These are phyloP conservation scores for Myathropa florea DNA, from an alignment of 2,888 invertebrate genomes.

Conservation along the genomic window DNA sequence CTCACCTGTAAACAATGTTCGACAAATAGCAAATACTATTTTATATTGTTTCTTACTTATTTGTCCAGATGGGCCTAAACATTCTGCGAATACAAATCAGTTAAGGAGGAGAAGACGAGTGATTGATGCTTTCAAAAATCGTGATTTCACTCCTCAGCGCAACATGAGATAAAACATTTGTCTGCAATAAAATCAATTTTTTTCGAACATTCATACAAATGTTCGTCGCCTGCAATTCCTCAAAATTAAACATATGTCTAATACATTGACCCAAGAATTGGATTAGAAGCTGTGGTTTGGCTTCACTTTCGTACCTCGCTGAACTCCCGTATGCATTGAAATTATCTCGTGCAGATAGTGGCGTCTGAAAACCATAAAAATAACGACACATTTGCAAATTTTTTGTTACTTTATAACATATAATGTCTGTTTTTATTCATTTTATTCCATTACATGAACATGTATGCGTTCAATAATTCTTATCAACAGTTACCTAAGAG, in stretches of 20 bases:
- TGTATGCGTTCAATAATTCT: slow-evolving; percentile 27
- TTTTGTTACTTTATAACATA: slow-evolving; percentile 40
- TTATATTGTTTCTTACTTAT: too few relatives aligned
- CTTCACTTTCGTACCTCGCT: neutral
- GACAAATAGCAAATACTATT: too few relatives aligned
- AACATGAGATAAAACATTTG: too few relatives aligned
- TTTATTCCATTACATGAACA: slow-evolving; percentile 43
- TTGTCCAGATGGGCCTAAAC: too few relatives aligned
- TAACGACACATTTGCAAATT: neutral
- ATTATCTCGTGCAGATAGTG: neutral
- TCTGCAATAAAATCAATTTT: too few relatives aligned
- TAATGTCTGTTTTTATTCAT: slow-evolving; percentile 23
- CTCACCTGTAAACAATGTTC: too few relatives aligned
- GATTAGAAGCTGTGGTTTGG: neutral
- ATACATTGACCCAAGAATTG: neutral
- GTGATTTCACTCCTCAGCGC: too few relatives aligned
- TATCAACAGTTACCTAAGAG: slow-evolving; percentile 57
- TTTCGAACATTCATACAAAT: neutral
- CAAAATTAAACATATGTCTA: neutral
- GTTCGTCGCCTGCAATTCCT: neutral
- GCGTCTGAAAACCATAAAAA: neutral
- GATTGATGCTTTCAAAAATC: too few relatives aligned
- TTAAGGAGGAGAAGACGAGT: too few relatives aligned
- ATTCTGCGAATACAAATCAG: too few relatives aligned
- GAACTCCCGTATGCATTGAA: neutral